Base-by-base conservation (phyloP, 2,113 vertebrate species). In the Cebus imitator region DNA sequence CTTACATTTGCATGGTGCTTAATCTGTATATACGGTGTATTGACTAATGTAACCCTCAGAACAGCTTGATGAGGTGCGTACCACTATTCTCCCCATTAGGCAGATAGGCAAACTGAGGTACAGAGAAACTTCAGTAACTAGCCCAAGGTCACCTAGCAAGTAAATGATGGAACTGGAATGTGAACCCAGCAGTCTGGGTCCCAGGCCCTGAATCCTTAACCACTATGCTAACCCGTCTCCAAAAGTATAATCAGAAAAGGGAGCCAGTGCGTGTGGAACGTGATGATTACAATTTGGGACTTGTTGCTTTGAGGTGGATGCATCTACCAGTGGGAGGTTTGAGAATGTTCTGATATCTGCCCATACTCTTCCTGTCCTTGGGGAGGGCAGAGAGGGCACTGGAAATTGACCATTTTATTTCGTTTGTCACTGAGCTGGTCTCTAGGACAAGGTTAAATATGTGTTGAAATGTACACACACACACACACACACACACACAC, bases 401-500 rank as follows among this genome's bases (percentile, higher is more conserved):
- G 37, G 52, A 79, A 95, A 84, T 50, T 30, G 6, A 40, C 57
- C 55, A 25, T 80, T 72, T 84, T 52, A 1, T 20, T 70, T 87
- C 68, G 37, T 85, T 91, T 85, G 68, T 70, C 94, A 90, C 92
- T 40, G 40, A 94, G 64, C 64, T 52, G 30, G 35, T 87, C 86
- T 43, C 87, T 4, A 66, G 95, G 79, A 82, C 13, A 43, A 93
- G 66, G 18, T 35, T 35, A 35, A 52, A 79, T 35, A 48, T 32
- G 32, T 32, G 30, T 64, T 32, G 14, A 64, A 64, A 64, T 64
- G 61, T 16, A 50, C 30, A 50, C 27, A 79, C 43, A 50, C 43
- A 30, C 3, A 76, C 73, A 27, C 17, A 32, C 32, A 35, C 76
- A 30, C 43, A 17, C 43, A 48, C 45, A 48, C 45, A 48, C 45